phyloP scores from a whole-genome alignment of 2,797 vertebrate species.

The Glossophaga mutica region DNA sequence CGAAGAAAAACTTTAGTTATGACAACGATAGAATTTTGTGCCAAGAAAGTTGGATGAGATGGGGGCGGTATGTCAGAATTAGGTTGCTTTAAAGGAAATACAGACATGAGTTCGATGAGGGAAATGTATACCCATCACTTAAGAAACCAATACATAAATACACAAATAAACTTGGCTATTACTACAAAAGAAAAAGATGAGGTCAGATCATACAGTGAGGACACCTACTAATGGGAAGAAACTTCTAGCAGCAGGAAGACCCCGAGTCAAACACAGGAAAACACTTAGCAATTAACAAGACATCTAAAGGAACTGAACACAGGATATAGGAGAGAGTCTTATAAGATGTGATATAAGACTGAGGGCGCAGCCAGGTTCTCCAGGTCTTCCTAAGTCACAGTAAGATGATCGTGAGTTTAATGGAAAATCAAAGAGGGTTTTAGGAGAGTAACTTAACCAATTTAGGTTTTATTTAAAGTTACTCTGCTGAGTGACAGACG shows the following conservation, averaged over 20 bases:
- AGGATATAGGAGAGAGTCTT: not conserved
- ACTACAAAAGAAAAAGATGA: not conserved
- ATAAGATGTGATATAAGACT: too few relatives aligned
- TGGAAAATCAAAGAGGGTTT: not conserved
- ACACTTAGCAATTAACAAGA: not conserved
- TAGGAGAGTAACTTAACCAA: not conserved
- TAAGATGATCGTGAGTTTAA: not conserved
- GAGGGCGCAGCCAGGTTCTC: not conserved
- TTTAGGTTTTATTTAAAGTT: not conserved
- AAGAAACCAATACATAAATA: not conserved
- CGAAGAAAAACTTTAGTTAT: not conserved
- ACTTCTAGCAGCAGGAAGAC: not conserved
- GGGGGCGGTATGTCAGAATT: not conserved
- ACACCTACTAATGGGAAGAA: not conserved
- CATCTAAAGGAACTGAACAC: not conserved
- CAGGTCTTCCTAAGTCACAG: not conserved
- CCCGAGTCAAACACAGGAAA: not conserved
- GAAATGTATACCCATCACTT: not conserved
- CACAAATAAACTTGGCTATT: not conserved
- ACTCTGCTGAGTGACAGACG: not conserved
- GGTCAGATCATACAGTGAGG: not conserved
- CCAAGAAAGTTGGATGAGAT: not conserved
- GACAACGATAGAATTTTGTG: not conserved
- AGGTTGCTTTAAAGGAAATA: not conserved
- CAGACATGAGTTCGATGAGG: not conserved